Conservation (phyloP, 2,888 invertebrate species). For the Cyrtodaria siliqua region DNA sequence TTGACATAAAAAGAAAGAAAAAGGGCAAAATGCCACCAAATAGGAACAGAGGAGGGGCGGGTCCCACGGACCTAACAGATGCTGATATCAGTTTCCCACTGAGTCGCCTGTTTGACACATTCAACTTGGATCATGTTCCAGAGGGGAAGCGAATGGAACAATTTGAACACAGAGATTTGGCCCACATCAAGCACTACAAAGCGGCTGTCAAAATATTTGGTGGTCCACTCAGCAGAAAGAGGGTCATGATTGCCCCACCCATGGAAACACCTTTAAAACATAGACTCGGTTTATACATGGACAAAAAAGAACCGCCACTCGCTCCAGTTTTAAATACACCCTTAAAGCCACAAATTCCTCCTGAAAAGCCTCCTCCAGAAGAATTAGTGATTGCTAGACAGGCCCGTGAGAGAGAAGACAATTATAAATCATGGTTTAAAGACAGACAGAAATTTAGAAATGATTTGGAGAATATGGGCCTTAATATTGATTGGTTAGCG, state of each 20-base stretch:
- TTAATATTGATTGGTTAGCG: conserved; percentile 78
- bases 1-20: not conserved
- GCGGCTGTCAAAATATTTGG: conserved; percentile 84
- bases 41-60: conserved; percentile 40
- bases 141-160: conserved; percentile 77
- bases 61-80: conserved; percentile 63
- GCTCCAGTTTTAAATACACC: conserved; percentile 66
- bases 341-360: conserved; percentile 63
- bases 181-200: conserved; percentile 81
- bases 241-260: conserved; percentile 80
- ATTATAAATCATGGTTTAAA: conserved; percentile 79
- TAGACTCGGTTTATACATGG: conserved; percentile 72
- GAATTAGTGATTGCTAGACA: conserved; percentile 63
- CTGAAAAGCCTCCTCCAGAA: conserved; percentile 62
- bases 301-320: conserved; percentile 59
- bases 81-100: conserved; percentile 79
- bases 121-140: conserved; percentile 83
- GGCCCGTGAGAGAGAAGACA: conserved; percentile 65
- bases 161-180: conserved; percentile 79
- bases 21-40: conserved; percentile 55
- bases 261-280: conserved; percentile 81
- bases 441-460: conserved; percentile 79
- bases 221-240: conserved; percentile 78
- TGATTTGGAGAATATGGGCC: conserved; percentile 80
- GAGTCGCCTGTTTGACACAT: conserved; percentile 82